Percentiles rank a stretch among this genome's conserved stretches.
These are phyloP conservation scores for Alloplasta piceator DNA, from an alignment of 2,888 invertebrate species.

Conservation along the genomic window DNA sequence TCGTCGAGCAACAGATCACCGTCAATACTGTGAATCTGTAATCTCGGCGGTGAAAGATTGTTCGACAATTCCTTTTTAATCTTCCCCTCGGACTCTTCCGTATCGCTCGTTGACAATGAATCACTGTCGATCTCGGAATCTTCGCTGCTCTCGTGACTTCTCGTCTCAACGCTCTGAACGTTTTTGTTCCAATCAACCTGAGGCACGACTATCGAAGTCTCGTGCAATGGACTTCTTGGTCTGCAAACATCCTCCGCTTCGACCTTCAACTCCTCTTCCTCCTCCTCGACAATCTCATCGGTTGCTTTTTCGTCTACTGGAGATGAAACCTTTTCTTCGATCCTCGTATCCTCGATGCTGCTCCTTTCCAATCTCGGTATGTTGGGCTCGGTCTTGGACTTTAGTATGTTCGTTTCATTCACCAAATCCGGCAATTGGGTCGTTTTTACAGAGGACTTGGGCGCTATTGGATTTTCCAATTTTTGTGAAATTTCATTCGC, in stretches of 20 bases:
- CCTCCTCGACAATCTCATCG: conserved; percentile 51
- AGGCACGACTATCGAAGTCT: conserved; percentile 88
- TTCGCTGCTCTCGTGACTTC: conserved; percentile 66
- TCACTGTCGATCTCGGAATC: conserved; percentile 86
- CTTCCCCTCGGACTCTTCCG: conserved; percentile 69
- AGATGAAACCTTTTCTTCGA: conserved; percentile 54
- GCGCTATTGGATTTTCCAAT: conserved; percentile 35
- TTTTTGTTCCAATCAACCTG: conserved; percentile 85
- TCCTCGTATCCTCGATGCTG: not conserved
- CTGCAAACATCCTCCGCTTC: conserved; percentile 82
- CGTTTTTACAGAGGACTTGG: conserved; percentile 58
- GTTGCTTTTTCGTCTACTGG: conserved; percentile 52
- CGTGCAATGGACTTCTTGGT: conserved; percentile 87
- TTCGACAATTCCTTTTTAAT: conserved; percentile 34
- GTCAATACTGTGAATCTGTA: conserved; percentile 90
- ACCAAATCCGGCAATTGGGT: conserved; percentile 80
- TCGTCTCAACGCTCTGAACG: conserved; percentile 81
- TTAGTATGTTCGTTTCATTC: conserved; percentile 79
- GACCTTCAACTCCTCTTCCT: conserved; percentile 44
- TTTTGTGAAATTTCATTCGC: conserved; percentile 60
- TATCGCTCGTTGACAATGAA: conserved; percentile 84
- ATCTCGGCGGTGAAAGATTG: conserved; percentile 86
- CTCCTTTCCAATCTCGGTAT: conserved; percentile 68
- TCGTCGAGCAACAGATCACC: conserved; percentile 86
- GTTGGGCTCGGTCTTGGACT: conserved; percentile 79